A percentile compares a stretch with the other conserved stretches of the same genome.
phyloP scores from a whole-genome alignment of 2,113 vertebrate species.

The Marmota flaviventris region DNA sequence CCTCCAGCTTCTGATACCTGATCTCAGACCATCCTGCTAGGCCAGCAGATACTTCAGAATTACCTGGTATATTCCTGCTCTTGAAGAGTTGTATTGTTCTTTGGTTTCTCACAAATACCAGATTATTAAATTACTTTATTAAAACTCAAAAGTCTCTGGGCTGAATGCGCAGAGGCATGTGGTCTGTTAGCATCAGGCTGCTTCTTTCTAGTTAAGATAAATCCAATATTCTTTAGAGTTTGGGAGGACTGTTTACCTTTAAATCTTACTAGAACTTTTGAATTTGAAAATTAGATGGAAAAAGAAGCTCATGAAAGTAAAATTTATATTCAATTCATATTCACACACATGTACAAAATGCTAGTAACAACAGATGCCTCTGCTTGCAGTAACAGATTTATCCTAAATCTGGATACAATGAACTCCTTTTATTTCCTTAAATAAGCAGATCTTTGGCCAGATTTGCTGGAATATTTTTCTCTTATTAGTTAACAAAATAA shows the following conservation, averaged over 20 bases:
- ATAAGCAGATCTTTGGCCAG: constrained; percentile 65
- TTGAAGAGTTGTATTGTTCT: neutral
- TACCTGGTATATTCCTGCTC: neutral
- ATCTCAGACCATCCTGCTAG: neutral
- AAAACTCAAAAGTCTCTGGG: neutral
- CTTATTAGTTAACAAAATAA: constrained; percentile 70
- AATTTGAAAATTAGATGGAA: constrained; percentile 54
- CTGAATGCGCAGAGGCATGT: neutral
- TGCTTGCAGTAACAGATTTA: constrained; percentile 68
- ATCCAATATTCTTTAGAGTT: neutral
- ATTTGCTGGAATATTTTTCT: constrained; percentile 65
- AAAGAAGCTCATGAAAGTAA: constrained; percentile 72
- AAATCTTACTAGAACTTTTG: constrained; percentile 45
- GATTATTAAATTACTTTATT: neutral
- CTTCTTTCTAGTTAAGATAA: constrained; percentile 31
- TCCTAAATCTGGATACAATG: constrained; percentile 76
- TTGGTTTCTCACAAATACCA: neutral
- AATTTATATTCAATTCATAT: constrained; percentile 62
- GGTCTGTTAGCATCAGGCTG: neutral
- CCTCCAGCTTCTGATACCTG: neutral
- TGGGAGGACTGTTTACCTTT: constrained; percentile 19
- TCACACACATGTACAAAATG: constrained; percentile 41
- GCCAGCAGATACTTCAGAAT: neutral
- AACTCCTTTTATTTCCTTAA: constrained; percentile 72
- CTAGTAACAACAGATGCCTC: constrained; percentile 72